Percentiles rank a stretch among this genome's conserved stretches.
Evolutionary conservation across 2,888 invertebrate species (phyloP).

Genomic region (Megalurothrips usitatus): DNA sequence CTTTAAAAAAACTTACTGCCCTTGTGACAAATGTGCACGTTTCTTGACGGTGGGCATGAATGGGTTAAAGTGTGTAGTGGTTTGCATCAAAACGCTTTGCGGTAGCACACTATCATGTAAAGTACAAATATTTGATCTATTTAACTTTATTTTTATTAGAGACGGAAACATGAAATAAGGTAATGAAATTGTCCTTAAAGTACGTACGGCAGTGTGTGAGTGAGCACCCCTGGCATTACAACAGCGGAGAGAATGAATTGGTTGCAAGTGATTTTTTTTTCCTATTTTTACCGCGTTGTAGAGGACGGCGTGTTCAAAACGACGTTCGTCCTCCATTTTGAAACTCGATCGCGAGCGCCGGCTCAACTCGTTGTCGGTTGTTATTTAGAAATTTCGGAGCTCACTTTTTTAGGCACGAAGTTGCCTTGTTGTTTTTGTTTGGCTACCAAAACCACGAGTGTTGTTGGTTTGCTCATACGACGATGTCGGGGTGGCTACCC

Average conservation of each 20-base stretch:
- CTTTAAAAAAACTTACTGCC: neutral
- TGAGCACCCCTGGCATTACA: neutral
- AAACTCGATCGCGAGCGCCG: too few species aligned
- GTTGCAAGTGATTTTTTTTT: neutral
- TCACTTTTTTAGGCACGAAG: too few species aligned
- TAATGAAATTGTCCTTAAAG: conserved; percentile 23
- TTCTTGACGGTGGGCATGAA: conserved; percentile 8
- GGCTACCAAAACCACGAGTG: too few species aligned
- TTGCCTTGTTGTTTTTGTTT: too few species aligned
- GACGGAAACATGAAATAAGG: conserved; percentile 17
- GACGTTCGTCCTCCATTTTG: too few species aligned
- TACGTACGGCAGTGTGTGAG: neutral
- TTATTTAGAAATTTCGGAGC: too few species aligned
- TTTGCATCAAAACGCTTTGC: conserved; percentile 22
- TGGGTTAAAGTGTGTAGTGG: conserved; percentile 24
- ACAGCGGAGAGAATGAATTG: too few species aligned
- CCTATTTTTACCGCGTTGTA: neutral
- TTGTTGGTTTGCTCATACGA: neutral
- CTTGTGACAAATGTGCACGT: neutral
- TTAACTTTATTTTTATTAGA: conserved; percentile 27
- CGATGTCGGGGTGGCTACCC: neutral
- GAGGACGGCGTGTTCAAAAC: too few species aligned
- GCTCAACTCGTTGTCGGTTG: too few species aligned
- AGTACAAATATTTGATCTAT: conserved; percentile 25
- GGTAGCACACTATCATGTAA: conserved; percentile 26